phyloP scores from a whole-genome alignment of 2,888 invertebrate genomes.

The Pollenia labialis region DNA sequence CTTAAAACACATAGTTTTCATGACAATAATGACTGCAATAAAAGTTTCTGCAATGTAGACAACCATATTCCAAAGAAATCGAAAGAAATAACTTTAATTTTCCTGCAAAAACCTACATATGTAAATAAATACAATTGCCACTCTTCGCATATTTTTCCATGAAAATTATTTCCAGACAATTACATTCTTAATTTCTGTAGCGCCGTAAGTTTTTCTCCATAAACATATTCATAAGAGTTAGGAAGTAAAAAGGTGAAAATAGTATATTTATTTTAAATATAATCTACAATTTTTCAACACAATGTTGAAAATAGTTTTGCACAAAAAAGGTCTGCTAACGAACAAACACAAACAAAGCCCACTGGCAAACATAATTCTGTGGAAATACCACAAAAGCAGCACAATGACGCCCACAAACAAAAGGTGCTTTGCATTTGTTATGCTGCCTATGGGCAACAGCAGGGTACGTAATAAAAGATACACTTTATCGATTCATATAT shows the following conservation, averaged over 20 bases:
- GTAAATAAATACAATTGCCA: neutral
- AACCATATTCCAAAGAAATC: neutral
- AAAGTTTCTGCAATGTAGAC: no score
- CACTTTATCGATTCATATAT: neutral
- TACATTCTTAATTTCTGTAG: conserved; percentile 29
- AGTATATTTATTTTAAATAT: conserved; percentile 33
- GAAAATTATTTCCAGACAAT: conserved; percentile 28
- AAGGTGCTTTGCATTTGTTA: conserved; percentile 31
- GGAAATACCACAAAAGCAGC: conserved; percentile 4
- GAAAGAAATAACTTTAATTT: neutral
- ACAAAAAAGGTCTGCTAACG: neutral
- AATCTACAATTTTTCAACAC: neutral
- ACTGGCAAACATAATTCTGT: conserved; percentile 23
- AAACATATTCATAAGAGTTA: neutral
- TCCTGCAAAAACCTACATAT: neutral
- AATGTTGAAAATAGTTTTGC: conserved; percentile 12
- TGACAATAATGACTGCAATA: no score
- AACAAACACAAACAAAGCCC: neutral
- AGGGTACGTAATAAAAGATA: neutral
- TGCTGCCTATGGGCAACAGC: conserved; percentile 2
- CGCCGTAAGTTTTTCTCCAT: neutral
- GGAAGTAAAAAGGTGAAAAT: conserved; percentile 26
- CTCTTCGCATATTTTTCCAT: neutral
- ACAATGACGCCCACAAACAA: conserved; percentile 35
- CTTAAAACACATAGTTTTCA: no score